Evolutionary conservation across 2,113 vertebrate genomes (phyloP).

Genomic region (Dromaius novaehollandiae): DNA sequence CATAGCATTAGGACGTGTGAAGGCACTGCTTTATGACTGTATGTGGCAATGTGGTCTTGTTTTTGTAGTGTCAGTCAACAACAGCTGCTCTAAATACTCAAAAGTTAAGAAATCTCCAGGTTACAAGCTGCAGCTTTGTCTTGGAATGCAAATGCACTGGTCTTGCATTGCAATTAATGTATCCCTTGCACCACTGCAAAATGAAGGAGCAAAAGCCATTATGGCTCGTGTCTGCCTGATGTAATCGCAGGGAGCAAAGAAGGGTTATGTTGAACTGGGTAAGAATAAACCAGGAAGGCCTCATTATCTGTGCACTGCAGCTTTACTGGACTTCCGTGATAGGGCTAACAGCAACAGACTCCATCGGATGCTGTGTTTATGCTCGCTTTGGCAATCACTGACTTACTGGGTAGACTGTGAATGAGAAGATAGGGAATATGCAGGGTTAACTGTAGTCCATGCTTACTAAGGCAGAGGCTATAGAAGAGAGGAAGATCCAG

Average conservation of each 20-base stretch:
- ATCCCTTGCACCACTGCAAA: background rate
- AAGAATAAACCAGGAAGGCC: background rate
- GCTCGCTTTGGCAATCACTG: background rate
- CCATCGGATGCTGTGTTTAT: background rate
- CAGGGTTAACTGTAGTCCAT: background rate
- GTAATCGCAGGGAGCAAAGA: background rate
- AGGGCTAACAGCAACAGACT: background rate
- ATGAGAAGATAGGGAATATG: background rate
- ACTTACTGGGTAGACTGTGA: background rate
- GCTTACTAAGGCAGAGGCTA: background rate
- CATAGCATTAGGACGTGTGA: rapidly evolving
- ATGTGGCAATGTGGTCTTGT: background rate
- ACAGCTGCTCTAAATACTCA: background rate
- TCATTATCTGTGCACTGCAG: background rate
- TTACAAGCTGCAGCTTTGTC: background rate
- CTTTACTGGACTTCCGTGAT: background rate
- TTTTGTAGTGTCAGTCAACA: background rate
- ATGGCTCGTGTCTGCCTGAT: background rate
- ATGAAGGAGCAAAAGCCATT: background rate
- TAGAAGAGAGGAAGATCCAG: background rate
- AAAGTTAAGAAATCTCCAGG: background rate
- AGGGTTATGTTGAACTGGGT: background rate
- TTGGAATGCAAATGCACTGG: background rate
- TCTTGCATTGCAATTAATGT: background rate
- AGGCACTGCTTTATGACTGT: background rate